Evolutionary conservation across 2,888 invertebrate genomes (phyloP), one percentile per base, ranked within the genome.

Genomic region (Scaptomyza flava): DNA sequence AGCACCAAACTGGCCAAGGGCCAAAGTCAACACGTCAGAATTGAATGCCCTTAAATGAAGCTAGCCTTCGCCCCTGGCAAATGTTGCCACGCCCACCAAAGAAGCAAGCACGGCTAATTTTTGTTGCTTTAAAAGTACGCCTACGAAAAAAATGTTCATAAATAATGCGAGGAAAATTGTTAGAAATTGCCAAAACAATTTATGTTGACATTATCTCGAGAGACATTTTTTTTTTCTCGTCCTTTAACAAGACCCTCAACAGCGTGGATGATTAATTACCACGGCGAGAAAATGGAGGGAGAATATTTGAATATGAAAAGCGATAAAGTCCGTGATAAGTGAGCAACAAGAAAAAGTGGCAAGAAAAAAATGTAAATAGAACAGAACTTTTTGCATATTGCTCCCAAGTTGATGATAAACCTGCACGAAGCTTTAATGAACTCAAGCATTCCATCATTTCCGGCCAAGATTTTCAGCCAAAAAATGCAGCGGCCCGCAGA

Each of bases 181-280:
- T 88, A 83, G 78, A 91, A 91, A 91, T 91, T 91, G 90, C 90
- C 89, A 85, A 90, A 91, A 88, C 91, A 90, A 91, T 91, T 91
- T 91, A 90, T 91, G 91, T 90, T 91, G 91, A 91, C 91, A 91
- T 90, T 91, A 91, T 91, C 91, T 91, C 90, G 65, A 81, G 90
- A 90, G 90, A 90, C 88, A 87, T 63, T 84, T 73, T 64, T 51
- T 41, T 34, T 47, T 9, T 8, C 3, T 31, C 23, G 23, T 31
- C 27, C 6, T 27, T 31, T 31, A 9, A 45, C 20, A 4, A 17
- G 20, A 17, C 51, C 17, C 41, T 31, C 20, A 47, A 41, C 43
- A 48, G 62, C 48, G n/a, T 43, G 73, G 57, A 84, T 84, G 84
- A 84, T 84, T 84, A 84, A 84, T 84, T 84, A 82, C 82, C 71